These are phyloP conservation scores for Enteromius thamalakanensis DNA, from an alignment of 2,797 vertebrate species.

Conservation along the genomic window DNA sequence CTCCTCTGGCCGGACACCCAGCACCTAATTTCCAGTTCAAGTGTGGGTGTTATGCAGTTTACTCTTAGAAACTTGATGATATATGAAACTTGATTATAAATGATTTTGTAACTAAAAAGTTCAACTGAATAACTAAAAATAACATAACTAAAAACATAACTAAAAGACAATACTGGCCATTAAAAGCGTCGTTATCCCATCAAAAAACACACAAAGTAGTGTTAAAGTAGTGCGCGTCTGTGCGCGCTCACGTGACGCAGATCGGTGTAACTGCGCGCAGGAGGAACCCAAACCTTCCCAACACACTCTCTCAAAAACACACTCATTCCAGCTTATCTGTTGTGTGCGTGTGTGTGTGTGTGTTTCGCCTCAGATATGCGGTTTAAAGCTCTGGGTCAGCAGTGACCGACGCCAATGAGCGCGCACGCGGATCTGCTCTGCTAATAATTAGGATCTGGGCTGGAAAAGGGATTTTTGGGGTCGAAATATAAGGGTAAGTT, in stretches of 20 bases:
- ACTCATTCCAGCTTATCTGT: background rate
- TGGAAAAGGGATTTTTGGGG: background rate
- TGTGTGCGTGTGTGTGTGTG: background rate
- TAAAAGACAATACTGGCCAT: too few species aligned
- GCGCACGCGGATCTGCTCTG: background rate
- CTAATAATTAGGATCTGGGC: background rate
- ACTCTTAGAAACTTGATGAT: too few species aligned
- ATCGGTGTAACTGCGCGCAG: background rate
- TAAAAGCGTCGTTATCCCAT: too few species aligned
- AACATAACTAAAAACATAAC: too few species aligned
- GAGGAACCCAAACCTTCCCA: background rate
- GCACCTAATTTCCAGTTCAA: too few species aligned
- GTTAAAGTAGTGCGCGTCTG: background rate
- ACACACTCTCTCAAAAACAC: background rate
- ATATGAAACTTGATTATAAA: too few species aligned
- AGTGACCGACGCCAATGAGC: conserved; percentile 14
- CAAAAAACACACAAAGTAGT: too few species aligned
- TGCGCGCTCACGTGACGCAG: background rate
- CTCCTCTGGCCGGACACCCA: too few species aligned
- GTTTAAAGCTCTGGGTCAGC: conserved; percentile 8
- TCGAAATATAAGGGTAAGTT: conserved; percentile 12
- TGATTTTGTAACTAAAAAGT: too few species aligned
- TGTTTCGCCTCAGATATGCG: background rate
- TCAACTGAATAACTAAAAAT: too few species aligned
- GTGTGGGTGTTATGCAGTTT: too few species aligned